A percentile compares a stretch with the other conserved stretches of the same genome.
phyloP scores from a whole-genome alignment of 2,888 invertebrate genomes.

The Dryococelus australis region DNA sequence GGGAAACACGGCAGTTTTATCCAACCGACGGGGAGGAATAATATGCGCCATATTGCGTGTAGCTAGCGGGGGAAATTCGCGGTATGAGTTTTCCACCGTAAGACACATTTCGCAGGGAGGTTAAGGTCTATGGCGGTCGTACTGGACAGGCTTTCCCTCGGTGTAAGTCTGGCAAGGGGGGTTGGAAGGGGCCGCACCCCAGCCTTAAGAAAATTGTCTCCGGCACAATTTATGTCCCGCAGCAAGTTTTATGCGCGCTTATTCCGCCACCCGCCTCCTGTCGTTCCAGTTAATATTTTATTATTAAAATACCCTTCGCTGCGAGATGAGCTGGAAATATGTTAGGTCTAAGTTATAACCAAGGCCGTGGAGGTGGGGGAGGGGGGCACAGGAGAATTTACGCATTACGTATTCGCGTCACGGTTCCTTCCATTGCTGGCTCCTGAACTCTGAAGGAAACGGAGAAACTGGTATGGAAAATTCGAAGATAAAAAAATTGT shows the following conservation, averaged over 20 bases:
- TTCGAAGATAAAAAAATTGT: no score
- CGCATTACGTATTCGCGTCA: background rate
- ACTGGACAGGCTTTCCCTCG: background rate
- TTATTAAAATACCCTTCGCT: background rate
- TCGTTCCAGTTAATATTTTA: constrained; percentile 16
- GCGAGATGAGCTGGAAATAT: background rate
- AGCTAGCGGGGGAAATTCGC: background rate
- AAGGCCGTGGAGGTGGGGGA: background rate
- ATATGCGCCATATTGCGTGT: background rate
- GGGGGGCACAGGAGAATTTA: background rate
- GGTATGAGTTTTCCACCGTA: background rate
- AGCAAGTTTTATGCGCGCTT: background rate
- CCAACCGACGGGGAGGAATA: background rate
- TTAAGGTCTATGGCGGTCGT: background rate
- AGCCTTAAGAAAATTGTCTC: background rate
- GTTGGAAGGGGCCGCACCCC: background rate
- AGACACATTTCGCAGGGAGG: constrained; percentile 5
- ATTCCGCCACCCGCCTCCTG: background rate
- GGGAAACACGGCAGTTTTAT: background rate
- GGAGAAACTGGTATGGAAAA: background rate
- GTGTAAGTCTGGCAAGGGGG: background rate
- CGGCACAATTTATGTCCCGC: background rate
- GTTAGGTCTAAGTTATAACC: background rate
- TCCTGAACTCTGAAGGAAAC: background rate
- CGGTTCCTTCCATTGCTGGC: background rate